Base-by-base conservation (phyloP, 1,140 invertebrate genomes). In the Aculops lycopersici region DNA sequence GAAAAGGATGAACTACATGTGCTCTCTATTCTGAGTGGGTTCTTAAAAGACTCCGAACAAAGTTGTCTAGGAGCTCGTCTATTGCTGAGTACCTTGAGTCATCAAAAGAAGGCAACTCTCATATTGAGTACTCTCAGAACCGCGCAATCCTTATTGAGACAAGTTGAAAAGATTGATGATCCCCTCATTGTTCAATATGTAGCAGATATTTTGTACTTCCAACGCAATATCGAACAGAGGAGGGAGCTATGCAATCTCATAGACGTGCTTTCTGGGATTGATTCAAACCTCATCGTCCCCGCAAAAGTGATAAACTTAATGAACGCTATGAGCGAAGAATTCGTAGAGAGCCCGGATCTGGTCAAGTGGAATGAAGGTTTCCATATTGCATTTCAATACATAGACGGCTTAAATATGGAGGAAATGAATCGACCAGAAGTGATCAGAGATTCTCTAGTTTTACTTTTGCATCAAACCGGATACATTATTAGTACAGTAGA, bases 331-430 rank as follows among this genome's bases (percentile, higher is more conserved):
- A 62, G 17, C 66, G 68, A 41, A 74, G n/a, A n/a, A n/a, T n/a
- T 74, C 66, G 62, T 88, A 4, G 81, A 90, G 46, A 81, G 92
- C 51, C 79, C 84, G 0, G 81, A 94, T 56, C 84, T 76, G 51
- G 66, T 75, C 36, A 64, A 62, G 43, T 62, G 86, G 46, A 54
- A 88, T 13, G 66, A 71, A 39, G 61, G 54, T 16, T 61, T 56
- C 46, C 49, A 48, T 37, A 40, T 46, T 38, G 65, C 71, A 0
- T 74, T 76, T 39, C 64, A 66, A 43, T 52, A 61, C 46, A 64
- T 84, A 35, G 64, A 68, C 40, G 44, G 55, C 18, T 54, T 72
- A 21, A 52, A 52, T 12, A 52, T 62, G 37, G 51, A 58, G 42
- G 54, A 72, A 16, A 64, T 64, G 17, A 53, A 43, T 46, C 18